Evolutionary conservation across 2,888 invertebrate species (phyloP).

Genomic region (Malachius bipustulatus): DNA sequence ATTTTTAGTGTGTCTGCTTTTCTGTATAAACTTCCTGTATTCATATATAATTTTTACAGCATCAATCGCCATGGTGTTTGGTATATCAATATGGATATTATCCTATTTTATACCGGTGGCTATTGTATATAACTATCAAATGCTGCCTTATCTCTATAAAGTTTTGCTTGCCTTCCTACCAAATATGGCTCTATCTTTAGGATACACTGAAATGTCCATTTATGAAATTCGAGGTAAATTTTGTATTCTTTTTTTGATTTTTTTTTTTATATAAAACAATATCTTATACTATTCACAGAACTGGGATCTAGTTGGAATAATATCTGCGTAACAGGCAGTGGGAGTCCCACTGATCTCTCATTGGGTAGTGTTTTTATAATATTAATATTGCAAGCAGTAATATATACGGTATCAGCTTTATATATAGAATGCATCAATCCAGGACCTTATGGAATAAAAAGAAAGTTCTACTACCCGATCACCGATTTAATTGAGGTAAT

Average conservation of each 20-base stretch:
- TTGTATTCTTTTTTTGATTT: conserved; percentile 5
- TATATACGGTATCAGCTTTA: conserved; percentile 45
- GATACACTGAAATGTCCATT: conserved; percentile 28
- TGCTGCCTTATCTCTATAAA: conserved; percentile 19
- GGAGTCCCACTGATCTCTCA: conserved; percentile 28
- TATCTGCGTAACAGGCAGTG: conserved; percentile 31
- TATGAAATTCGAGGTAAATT: conserved; percentile 32
- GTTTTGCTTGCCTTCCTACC: conserved; percentile 29
- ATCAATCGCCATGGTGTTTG: conserved; percentile 29
- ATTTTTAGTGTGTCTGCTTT: too few relatives aligned
- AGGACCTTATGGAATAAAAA: conserved; percentile 50
- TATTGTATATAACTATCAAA: conserved; percentile 17
- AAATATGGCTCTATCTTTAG: conserved; percentile 31
- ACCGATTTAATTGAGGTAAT: conserved; percentile 5
- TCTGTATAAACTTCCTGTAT: too few relatives aligned
- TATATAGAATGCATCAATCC: conserved; percentile 47
- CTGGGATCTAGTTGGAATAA: conserved; percentile 38
- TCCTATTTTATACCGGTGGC: conserved; percentile 28
- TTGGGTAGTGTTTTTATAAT: conserved; percentile 36
- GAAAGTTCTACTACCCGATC: conserved; percentile 23
- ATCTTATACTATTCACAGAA: conserved; percentile 27
- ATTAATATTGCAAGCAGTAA: conserved; percentile 38
- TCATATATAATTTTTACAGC: too few relatives aligned
- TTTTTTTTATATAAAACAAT: conserved; percentile 7
- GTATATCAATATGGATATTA: conserved; percentile 32